Conservation (phyloP, 2,797 vertebrate genomes). For the Lindbergichthys nudifrons region DNA sequence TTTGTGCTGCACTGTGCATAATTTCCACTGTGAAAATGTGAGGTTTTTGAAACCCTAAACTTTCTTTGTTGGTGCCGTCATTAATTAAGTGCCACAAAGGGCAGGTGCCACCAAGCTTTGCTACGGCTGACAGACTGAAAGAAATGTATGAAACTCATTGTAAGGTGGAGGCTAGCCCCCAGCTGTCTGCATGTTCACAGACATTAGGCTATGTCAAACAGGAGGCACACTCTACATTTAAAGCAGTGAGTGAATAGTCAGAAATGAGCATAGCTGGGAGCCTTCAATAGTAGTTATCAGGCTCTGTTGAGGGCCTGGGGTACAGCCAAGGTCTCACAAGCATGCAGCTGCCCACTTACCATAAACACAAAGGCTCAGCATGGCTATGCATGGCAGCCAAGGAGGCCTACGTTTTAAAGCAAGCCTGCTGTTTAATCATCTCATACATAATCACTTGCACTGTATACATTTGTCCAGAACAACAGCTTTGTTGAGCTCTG, state of each 20-base stretch:
- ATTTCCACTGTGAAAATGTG: slow-evolving; percentile 33
- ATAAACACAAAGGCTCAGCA: slow-evolving; percentile 87
- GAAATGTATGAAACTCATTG: slow-evolving; percentile 72
- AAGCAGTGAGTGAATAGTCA: slow-evolving; percentile 78
- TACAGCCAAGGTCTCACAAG: slow-evolving; percentile 80
- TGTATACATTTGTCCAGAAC: slow-evolving; percentile 79
- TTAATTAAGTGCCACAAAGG: slow-evolving; percentile 65
- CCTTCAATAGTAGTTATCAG: slow-evolving; percentile 75
- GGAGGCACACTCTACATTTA: slow-evolving; percentile 75
- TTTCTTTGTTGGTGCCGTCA: slow-evolving; percentile 48
- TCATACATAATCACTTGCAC: slow-evolving; percentile 81
- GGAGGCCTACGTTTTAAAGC: slow-evolving; percentile 79
- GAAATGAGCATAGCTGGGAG: slow-evolving; percentile 77
- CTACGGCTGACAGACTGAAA: slow-evolving; percentile 55
- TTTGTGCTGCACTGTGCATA: slow-evolving; percentile 6
- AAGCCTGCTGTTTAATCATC: slow-evolving; percentile 83
- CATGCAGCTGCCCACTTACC: slow-evolving; percentile 87
- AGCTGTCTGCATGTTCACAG: slow-evolving; percentile 77
- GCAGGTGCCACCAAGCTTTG: slow-evolving; percentile 67
- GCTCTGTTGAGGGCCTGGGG: slow-evolving; percentile 75
- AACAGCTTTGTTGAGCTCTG: slow-evolving; percentile 72
- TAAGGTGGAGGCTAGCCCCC: slow-evolving; percentile 59
- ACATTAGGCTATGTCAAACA: slow-evolving; percentile 76
- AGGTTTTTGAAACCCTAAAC: slow-evolving; percentile 32
- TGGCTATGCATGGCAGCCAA: slow-evolving; percentile 81